Percentiles rank a stretch among this genome's conserved stretches.
Conservation (phyloP, 2,113 vertebrate species). For the Etheostoma spectabile region DNA sequence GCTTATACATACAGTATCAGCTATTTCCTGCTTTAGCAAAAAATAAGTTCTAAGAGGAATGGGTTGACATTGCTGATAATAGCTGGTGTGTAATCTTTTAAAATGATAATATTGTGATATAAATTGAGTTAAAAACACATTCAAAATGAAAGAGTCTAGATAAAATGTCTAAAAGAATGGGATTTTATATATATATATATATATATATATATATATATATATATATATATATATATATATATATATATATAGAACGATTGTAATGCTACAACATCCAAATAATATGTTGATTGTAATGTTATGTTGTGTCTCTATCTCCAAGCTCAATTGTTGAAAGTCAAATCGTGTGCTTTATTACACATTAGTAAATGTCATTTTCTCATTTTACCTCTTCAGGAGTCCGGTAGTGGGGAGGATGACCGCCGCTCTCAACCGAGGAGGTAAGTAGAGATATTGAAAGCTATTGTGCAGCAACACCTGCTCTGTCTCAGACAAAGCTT, state of each 20-base stretch:
- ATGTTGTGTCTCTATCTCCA: not conserved
- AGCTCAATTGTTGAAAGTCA: not conserved
- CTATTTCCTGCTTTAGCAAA: not conserved
- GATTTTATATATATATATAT: not conserved
- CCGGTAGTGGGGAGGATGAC: constrained; percentile 96
- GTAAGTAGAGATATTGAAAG: constrained; percentile 78
- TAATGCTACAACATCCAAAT: not conserved
- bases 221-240: no score
- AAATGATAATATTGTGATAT: not conserved
- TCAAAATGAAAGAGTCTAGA: not conserved
- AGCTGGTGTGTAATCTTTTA: not conserved
- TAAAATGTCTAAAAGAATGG: not conserved
- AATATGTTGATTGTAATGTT: not conserved
- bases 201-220: no score
- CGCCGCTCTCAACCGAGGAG: constrained; percentile 95
- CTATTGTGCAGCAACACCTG: not conserved
- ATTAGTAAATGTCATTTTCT: constrained; percentile 15
- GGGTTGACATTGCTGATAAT: not conserved
- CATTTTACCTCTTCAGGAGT: constrained; percentile 85
- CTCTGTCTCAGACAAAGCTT: constrained; percentile 3
- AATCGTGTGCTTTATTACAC: no score
- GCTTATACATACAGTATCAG: not conserved
- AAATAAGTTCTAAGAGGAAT: not conserved
- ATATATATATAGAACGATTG: not conserved
- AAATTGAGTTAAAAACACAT: not conserved